Conservation (phyloP, 1,140 invertebrate species). For the Steinernema khuongi region DNA sequence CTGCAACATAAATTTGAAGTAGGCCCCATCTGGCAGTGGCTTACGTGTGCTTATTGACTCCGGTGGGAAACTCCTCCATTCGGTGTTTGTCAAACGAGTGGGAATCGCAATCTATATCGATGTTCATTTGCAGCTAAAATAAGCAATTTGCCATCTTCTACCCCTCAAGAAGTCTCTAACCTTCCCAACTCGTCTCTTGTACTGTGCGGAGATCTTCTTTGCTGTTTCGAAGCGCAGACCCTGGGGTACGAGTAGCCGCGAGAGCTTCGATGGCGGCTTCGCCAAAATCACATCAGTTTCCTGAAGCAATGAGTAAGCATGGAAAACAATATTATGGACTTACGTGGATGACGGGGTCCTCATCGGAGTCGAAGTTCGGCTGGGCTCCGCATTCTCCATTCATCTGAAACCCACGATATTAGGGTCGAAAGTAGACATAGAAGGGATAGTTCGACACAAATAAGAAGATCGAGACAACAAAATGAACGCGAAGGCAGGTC, state of each 20-base stretch:
- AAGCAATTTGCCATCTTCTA: neutral
- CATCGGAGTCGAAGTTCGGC: too few species aligned
- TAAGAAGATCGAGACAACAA: too few species aligned
- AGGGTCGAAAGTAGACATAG: too few species aligned
- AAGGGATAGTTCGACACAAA: too few species aligned
- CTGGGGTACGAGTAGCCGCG: neutral
- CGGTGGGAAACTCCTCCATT: neutral
- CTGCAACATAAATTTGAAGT: neutral
- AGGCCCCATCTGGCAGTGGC: neutral
- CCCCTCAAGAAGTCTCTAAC: neutral
- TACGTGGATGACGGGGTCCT: too few species aligned
- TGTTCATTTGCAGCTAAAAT: neutral
- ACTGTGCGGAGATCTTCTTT: neutral
- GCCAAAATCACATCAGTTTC: neutral
- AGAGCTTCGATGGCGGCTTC: neutral
- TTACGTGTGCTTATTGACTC: neutral
- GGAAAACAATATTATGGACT: too few species aligned
- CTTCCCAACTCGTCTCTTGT: neutral
- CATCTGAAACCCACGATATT: too few species aligned
- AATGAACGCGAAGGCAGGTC: too few species aligned
- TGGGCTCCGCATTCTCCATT: too few species aligned
- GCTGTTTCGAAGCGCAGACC: neutral
- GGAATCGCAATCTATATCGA: neutral
- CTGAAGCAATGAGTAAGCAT: neutral
- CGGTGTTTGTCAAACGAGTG: neutral